Percentiles rank a stretch among this genome's conserved stretches.
Conservation (phyloP, 2,113 vertebrate genomes). For the Bettongia penicillata region DNA sequence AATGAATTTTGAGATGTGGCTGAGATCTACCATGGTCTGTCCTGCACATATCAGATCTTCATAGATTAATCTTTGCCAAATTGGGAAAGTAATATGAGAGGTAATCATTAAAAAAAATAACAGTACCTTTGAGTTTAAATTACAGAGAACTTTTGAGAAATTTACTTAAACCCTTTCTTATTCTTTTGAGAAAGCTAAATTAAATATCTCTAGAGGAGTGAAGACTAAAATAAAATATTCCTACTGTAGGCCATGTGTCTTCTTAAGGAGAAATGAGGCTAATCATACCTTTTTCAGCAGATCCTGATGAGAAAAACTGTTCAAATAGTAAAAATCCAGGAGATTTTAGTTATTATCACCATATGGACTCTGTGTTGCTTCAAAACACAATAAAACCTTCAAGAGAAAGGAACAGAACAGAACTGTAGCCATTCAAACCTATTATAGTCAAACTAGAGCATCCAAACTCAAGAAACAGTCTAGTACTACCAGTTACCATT, state of each 20-base stretch:
- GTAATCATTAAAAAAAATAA: background rate
- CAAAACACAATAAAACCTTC: background rate
- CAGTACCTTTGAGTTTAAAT: conserved; percentile 37
- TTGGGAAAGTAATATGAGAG: conserved; percentile 38
- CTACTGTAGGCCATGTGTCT: background rate
- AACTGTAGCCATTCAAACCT: background rate
- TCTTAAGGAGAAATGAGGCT: background rate
- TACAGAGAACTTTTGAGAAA: background rate
- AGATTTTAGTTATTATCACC: background rate
- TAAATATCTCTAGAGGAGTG: background rate
- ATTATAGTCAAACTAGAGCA: background rate
- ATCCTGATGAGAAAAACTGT: background rate
- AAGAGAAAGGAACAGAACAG: background rate
- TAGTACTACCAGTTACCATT: background rate
- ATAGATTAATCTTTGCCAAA: conserved; percentile 3
- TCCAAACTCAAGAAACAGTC: background rate
- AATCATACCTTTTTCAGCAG: background rate
- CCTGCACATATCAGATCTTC: background rate
- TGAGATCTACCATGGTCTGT: conserved; percentile 6
- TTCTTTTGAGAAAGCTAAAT: background rate
- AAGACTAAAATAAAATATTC: background rate
- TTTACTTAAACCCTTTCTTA: accelerated
- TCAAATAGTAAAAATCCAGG: conserved; percentile 10
- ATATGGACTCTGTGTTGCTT: background rate
- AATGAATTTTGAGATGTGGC: background rate